These are phyloP conservation scores for Ophiodon elongatus DNA, from an alignment of 2,113 vertebrate species.

Conservation along the genomic window DNA sequence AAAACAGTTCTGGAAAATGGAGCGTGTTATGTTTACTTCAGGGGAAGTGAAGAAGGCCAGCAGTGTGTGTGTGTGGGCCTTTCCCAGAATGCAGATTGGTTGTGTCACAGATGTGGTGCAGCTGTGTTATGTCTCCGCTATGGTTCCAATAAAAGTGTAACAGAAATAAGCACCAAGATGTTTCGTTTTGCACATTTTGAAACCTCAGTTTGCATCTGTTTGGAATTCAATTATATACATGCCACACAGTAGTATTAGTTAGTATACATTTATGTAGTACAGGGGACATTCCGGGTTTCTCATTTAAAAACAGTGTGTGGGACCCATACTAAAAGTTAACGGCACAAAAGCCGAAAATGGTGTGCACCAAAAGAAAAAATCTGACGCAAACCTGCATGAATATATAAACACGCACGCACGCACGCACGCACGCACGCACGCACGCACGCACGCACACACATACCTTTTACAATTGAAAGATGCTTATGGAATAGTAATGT, in stretches of 20 bases:
- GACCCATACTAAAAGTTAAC: too few relatives aligned
- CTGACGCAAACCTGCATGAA: too few relatives aligned
- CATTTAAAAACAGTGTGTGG: too few relatives aligned
- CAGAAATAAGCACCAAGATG: neutral
- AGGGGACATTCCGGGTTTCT: neutral
- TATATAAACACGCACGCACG: too few relatives aligned
- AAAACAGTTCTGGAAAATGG: neutral
- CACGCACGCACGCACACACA: too few relatives aligned
- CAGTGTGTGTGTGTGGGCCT: constrained; percentile 4
- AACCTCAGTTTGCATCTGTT: neutral
- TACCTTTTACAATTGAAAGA: too few relatives aligned
- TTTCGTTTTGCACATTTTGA: neutral
- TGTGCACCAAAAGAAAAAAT: too few relatives aligned
- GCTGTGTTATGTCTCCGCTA: neutral
- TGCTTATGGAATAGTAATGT: too few relatives aligned
- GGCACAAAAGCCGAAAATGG: too few relatives aligned
- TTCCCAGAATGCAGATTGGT: neutral
- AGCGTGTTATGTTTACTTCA: constrained; percentile 7
- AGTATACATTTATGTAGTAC: neutral
- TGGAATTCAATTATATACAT: neutral
- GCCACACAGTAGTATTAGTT: neutral
- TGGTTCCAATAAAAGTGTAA: constrained; percentile 2
- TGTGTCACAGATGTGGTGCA: neutral
- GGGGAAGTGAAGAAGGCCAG: constrained; percentile 1
- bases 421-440: too few relatives aligned